phyloP scores from a whole-genome alignment of 30 jellyfish, hydroid and myxozoan genomes.

The Nemopilema nomurai region DNA sequence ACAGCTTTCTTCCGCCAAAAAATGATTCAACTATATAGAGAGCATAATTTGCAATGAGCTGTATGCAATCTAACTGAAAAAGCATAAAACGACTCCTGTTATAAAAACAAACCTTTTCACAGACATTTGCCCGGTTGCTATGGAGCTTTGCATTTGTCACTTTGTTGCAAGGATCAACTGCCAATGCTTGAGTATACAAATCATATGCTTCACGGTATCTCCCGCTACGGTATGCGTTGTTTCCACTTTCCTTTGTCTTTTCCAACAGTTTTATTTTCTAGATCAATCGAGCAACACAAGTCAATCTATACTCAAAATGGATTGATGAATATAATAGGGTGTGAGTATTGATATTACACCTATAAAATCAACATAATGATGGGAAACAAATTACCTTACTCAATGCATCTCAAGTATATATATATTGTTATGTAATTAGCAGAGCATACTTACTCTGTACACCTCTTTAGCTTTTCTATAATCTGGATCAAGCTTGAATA shows the following conservation, averaged over 20 bases:
- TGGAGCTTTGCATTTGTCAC: conserved; percentile 84
- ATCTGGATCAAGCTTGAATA: conserved; percentile 88
- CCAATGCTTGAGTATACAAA: conserved; percentile 85
- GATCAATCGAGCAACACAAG: too few species aligned
- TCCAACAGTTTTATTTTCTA: conserved; percentile 91
- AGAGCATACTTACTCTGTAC: conserved; percentile 64
- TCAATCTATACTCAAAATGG: too few species aligned
- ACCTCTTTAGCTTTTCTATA: conserved; percentile 86
- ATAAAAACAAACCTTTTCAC: conserved; percentile 65
- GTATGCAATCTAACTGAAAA: not conserved
- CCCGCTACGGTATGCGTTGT: conserved; percentile 74
- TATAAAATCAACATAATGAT: too few species aligned
- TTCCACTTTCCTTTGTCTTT: conserved; percentile 81
- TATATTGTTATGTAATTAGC: not conserved
- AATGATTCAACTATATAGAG: too few species aligned
- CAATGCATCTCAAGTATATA: too few species aligned
- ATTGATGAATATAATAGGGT: too few species aligned
- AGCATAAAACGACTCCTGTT: conserved; percentile 36
- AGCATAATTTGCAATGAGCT: too few species aligned
- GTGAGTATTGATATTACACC: too few species aligned
- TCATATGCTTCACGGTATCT: conserved; percentile 82
- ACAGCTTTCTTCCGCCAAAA: too few species aligned
- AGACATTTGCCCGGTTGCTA: conserved; percentile 92
- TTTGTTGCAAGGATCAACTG: conserved; percentile 79
- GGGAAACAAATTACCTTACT: too few species aligned